phyloP scores from a whole-genome alignment of 2,797 vertebrate species.

The Fringilla coelebs region DNA sequence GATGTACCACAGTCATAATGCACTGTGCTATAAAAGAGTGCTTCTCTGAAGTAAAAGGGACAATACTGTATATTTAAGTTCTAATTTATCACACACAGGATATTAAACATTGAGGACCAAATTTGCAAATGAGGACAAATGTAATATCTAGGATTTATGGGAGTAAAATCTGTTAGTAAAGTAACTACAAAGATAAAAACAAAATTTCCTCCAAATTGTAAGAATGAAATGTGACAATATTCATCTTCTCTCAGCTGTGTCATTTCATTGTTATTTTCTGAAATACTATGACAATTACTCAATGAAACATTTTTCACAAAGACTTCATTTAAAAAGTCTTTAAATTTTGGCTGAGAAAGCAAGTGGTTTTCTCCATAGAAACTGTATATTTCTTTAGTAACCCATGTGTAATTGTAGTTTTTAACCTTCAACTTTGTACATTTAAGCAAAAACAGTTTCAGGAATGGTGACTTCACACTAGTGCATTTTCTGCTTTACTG shows the following conservation, averaged over 20 bases:
- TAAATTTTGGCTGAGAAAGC: conserved; percentile 50
- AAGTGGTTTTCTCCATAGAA: conserved; percentile 42
- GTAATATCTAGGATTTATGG: not conserved
- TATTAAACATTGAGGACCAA: not conserved
- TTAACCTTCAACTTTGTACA: conserved; percentile 53
- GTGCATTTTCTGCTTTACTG: conserved; percentile 32
- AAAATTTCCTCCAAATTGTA: not conserved
- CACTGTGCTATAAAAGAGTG: not conserved
- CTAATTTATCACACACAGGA: not conserved
- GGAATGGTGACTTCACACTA: conserved; percentile 33
- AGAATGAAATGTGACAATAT: conserved; percentile 18
- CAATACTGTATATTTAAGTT: not conserved
- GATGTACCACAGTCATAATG: not conserved
- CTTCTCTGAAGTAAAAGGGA: not conserved
- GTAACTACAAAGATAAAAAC: conserved; percentile 4
- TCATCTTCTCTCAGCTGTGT: conserved; percentile 48
- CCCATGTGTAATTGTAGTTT: conserved; percentile 23
- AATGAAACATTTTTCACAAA: conserved; percentile 60
- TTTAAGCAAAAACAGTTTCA: conserved; percentile 40
- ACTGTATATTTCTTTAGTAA: conserved; percentile 43
- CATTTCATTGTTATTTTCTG: conserved; percentile 54
- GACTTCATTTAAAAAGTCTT: conserved; percentile 48
- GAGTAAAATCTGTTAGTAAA: not conserved
- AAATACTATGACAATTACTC: conserved; percentile 64
- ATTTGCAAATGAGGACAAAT: not conserved